These are phyloP conservation scores for Panagrolaimus sp. DNA, from an alignment of 1,140 invertebrate genomes.

Conservation along the genomic window DNA sequence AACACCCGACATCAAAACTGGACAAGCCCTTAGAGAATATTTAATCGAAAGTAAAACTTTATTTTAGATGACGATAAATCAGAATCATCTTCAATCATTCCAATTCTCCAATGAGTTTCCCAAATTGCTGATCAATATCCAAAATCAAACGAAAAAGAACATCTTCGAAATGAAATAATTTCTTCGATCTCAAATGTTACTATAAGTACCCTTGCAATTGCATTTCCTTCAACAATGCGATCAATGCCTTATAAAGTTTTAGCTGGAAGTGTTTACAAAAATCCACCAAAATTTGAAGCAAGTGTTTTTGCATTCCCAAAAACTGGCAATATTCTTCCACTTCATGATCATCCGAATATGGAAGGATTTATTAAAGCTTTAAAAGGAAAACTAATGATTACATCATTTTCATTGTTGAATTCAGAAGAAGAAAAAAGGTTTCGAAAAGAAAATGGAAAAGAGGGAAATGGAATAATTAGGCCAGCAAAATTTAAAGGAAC, in stretches of 20 bases:
- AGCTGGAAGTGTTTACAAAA: not conserved
- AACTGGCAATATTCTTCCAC: conserved; percentile 33
- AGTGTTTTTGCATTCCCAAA: conserved; percentile 40
- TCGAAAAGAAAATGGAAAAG: not conserved
- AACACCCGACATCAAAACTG: too few species aligned
- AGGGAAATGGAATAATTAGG: not conserved
- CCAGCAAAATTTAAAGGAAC: conserved; percentile 35
- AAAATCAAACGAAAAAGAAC: not conserved
- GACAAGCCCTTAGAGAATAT: too few species aligned
- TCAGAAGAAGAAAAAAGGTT: conserved; percentile 23
- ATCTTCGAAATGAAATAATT: not conserved
- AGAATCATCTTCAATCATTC: too few species aligned
- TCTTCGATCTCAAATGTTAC: not conserved
- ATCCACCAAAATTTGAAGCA: conserved; percentile 13
- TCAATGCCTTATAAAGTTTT: not conserved
- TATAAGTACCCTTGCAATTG: not conserved
- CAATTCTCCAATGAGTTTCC: too few species aligned
- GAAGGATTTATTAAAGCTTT: conserved; percentile 39
- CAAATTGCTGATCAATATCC: not conserved
- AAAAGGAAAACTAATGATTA: conserved; percentile 24
- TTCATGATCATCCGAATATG: conserved; percentile 43
- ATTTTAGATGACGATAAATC: too few species aligned
- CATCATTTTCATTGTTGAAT: conserved; percentile 37
- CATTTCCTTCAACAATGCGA: not conserved
- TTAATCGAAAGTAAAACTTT: too few species aligned